Evolutionary conservation across 2,113 vertebrate species (phyloP), one percentile per base, ranked within the genome.

Genomic region (Proterorhinus semilunaris): DNA sequence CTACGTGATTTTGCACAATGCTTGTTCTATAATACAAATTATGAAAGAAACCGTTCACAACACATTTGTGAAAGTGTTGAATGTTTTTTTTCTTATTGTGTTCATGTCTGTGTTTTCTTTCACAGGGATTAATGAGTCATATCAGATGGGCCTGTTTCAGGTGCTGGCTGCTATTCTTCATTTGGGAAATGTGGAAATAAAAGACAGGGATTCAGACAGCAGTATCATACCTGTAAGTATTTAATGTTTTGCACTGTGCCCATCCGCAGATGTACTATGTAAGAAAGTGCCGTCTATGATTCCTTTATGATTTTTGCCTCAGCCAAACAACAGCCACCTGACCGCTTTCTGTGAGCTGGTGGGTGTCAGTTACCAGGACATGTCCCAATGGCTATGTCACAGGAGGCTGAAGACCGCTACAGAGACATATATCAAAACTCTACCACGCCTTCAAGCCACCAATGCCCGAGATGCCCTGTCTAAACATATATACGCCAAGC

Each of bases 301-400:
- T 44, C 42, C 10, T 69, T 5, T 58, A 0, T 16, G 67, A 10
- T 62, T 68, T 52, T 36, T 67, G 2, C 49, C 78, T 7, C 69
- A 99, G 98, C 90, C 96, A 74, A 98, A 96, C 77, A 96, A 98
- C 1, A 87, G 88, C 43, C 96, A 98, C 78, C 92, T 99, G 76
- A 91, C 62, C 11, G 91, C 94, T 54, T 99, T 99, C 90, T 99
- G 96, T 1, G 96, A 98, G 57, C 93, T 99, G 66, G 95, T 99
- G 91, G 96, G 96, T 0, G 95, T 99, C 86, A 92, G 94, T 54
- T 98, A 96, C 52, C 95, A 97, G 73, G 96, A 99, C 84, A 98
- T 99, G 98, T 81, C 95, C 65, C 98, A 98, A 76, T 99, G 98
- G 98, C 95, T 99, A 51, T 98, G 97, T 87, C 96, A 99, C 66